Evolutionary conservation across 2,797 vertebrate species (phyloP), one percentile per base, ranked within the genome.

Genomic region (Lophius americanus): DNA sequence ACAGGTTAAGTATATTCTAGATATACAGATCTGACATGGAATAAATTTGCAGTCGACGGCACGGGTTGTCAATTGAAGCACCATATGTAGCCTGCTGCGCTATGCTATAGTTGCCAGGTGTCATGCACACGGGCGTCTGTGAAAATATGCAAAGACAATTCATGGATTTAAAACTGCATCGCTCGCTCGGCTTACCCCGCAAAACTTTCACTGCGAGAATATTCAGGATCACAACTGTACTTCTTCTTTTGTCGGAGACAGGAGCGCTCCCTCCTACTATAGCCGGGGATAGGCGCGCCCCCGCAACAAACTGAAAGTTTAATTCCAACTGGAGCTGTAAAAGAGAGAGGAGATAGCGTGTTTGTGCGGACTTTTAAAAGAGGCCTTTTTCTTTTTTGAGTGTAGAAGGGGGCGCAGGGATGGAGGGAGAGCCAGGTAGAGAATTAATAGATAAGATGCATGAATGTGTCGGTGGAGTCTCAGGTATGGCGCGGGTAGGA

Each of bases 31-130:
- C 75, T 83, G 55, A 88, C 85, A 81, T 55, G 73, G 91, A 92
- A 90, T 90, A 90, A 44, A 86, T 90, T 90, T 88, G 79, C 85
- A 70, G 63, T 54, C 60, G 23, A 36, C 44, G 66, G 71, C 63
- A 37, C 73, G 41, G 82, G 62, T 75, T 82, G 74, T 60, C 68
- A 54, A 85, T 84, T 85, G 85, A 80, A 87, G 85, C 83, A 72
- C 92, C 92, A 91, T 93, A 93, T 92, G 92, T 35, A 91, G 78
- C 9, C 49, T 7, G 55, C 69, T n/a, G 70, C 75, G 56, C 75
- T 58, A 81, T 59, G 70, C 58, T 72, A 72, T 81, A 75, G 79
- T 42, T 77, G 81, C 80, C 87, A 85, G 75, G 44, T 79, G 87
- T 75, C 46, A 56, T n/a, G 71, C 23, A 56, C 67, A 56, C 33